These are phyloP conservation scores for Sigmodon hispidus DNA, from an alignment of 2,113 vertebrate species.

Conservation along the genomic window DNA sequence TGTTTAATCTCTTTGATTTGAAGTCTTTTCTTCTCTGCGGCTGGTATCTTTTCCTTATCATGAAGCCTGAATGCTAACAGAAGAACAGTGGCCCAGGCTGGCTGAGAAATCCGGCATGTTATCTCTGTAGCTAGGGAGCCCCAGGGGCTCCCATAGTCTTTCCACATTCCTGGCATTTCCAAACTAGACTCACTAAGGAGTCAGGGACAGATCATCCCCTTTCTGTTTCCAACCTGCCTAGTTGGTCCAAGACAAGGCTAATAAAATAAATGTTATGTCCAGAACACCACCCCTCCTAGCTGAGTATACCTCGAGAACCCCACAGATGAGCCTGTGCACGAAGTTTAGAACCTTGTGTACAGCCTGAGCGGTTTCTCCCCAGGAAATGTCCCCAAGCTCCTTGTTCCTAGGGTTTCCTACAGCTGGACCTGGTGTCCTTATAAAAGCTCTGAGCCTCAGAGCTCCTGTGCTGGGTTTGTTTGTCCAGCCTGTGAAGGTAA, in stretches of 20 bases:
- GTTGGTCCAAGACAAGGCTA: not conserved
- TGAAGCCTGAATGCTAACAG: no score
- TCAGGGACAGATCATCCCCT: not conserved
- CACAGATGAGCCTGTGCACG: not conserved
- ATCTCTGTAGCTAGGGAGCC: not conserved
- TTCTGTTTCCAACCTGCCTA: not conserved
- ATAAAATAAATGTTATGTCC: not conserved
- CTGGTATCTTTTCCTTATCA: not conserved
- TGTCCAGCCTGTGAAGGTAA: no score
- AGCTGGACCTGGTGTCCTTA: not conserved
- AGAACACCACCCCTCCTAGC: not conserved
- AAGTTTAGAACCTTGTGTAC: not conserved
- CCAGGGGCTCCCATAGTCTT: not conserved
- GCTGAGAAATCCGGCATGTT: not conserved
- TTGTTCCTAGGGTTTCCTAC: not conserved
- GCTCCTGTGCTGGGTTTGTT: not conserved
- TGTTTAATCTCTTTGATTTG: not conserved
- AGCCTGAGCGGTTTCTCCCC: not conserved
- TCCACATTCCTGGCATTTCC: not conserved
- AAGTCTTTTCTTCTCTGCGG: not conserved
- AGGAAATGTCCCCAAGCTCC: not conserved
- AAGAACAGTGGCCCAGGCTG: not conserved
- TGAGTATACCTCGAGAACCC: not conserved
- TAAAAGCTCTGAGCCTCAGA: no score
- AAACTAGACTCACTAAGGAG: not conserved